Percentiles rank a stretch among this genome's conserved stretches.
These are phyloP conservation scores for Scyliorhinus canicula DNA, from an alignment of 2,797 vertebrate species.

Conservation along the genomic window DNA sequence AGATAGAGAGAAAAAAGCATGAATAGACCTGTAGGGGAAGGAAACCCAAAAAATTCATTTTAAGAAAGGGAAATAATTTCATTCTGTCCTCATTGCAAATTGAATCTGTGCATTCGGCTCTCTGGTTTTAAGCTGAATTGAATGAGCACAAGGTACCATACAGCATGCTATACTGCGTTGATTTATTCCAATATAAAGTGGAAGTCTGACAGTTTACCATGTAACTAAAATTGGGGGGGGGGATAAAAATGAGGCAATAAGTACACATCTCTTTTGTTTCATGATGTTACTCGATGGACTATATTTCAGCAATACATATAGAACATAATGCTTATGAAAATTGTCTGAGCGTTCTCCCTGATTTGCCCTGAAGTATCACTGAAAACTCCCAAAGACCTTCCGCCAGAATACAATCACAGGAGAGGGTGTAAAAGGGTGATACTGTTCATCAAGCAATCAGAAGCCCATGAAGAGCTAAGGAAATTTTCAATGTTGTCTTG, in stretches of 20 bases:
- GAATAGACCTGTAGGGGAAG: background rate
- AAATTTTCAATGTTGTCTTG: background rate
- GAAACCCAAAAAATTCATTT: background rate
- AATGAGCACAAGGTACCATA: background rate
- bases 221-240: background rate
- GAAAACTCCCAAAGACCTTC: background rate
- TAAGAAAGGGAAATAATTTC: background rate
- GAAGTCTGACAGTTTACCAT: background rate
- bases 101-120: background rate
- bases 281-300: background rate
- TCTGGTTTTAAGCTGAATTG: background rate
- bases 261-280: background rate
- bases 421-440: background rate
- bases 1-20: background rate
- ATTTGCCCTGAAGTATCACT: background rate
- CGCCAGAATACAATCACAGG: background rate
- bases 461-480: background rate
- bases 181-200: background rate
- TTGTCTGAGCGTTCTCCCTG: background rate
- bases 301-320: background rate
- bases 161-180: background rate
- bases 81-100: background rate
- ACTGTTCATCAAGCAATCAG: no score
- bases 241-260: background rate
- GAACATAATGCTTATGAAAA: background rate